phyloP scores from a whole-genome alignment of 2,888 invertebrate species.

The Eumacrocentrus americanus region DNA sequence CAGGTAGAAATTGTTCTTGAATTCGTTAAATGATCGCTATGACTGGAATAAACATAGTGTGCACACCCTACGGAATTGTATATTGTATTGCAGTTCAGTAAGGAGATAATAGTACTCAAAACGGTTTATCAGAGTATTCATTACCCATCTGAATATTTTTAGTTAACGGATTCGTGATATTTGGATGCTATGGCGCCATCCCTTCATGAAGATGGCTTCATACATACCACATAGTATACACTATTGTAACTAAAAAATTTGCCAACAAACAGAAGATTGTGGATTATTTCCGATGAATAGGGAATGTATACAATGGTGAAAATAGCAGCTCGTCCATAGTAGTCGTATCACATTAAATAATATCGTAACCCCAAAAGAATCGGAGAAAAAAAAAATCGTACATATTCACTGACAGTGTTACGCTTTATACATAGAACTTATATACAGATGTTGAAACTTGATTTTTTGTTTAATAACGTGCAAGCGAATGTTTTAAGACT shows the following conservation, averaged over 20 bases:
- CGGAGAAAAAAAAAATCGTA: slow-evolving; percentile 13
- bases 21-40: slow-evolving; percentile 26
- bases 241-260: neutral
- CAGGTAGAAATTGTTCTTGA: slow-evolving; percentile 16
- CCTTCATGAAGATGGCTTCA: no score
- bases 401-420: no score
- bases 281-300: neutral
- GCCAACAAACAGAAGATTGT: slow-evolving; percentile 1
- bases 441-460: no score
- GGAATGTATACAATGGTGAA: slow-evolving; percentile 25
- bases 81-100: slow-evolving; percentile 33
- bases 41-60: slow-evolving; percentile 12
- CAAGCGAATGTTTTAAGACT: slow-evolving; percentile 58
- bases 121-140: slow-evolving; percentile 3
- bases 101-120: slow-evolving; percentile 5
- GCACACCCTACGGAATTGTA: slow-evolving; percentile 39
- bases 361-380: neutral
- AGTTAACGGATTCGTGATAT: no score
- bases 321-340: slow-evolving; percentile 18
- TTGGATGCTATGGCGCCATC: no score
- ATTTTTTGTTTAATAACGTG: slow-evolving; percentile 41
- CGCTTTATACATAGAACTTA: no score
- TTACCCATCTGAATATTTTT: no score
- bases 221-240: neutral
- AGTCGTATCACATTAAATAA: neutral